Percentiles rank a stretch among this genome's conserved stretches.
Evolutionary conservation across 2,888 invertebrate species (phyloP).

Genomic region (Eretmocerus hayati): DNA sequence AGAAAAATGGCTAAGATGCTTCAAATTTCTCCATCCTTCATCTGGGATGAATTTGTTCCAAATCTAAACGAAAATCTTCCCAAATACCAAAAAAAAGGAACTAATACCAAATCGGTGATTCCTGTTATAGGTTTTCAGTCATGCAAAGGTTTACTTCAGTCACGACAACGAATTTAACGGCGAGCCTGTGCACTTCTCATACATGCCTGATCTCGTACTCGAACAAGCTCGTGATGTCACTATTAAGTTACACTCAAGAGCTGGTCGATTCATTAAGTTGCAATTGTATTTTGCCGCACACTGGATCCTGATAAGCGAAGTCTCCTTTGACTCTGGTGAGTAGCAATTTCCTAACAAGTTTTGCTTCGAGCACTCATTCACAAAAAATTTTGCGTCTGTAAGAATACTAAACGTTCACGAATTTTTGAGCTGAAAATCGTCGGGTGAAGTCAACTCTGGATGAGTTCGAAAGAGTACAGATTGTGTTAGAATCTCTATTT

Average conservation of each 20-base stretch:
- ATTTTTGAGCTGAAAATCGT: too few species aligned
- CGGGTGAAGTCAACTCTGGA: too few species aligned
- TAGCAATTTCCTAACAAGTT: too few species aligned
- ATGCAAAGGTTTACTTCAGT: slow-evolving; percentile 70
- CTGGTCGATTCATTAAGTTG: slow-evolving; percentile 68
- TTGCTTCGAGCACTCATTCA: too few species aligned
- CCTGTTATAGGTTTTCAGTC: slow-evolving; percentile 62
- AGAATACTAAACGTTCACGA: too few species aligned
- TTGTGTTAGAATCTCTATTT: too few species aligned
- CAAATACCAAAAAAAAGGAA: not conserved
- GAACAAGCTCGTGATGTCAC: slow-evolving; percentile 76
- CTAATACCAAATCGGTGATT: not conserved
- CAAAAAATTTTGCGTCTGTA: too few species aligned
- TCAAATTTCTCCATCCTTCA: not conserved
- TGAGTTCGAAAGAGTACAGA: too few species aligned
- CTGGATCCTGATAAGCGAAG: slow-evolving; percentile 83
- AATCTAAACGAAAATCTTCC: too few species aligned
- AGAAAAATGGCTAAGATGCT: too few species aligned
- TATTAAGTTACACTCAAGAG: slow-evolving; percentile 68
- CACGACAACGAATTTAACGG: slow-evolving; percentile 65
- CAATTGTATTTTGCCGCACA: slow-evolving; percentile 72
- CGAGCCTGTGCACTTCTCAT: slow-evolving; percentile 67
- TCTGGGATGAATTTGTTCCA: too few species aligned
- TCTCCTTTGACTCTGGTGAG: slow-evolving; percentile 74
- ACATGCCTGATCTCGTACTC: slow-evolving; percentile 67